Conservation (phyloP, 2,888 invertebrate genomes). For the Ennomos quercinarius region DNA sequence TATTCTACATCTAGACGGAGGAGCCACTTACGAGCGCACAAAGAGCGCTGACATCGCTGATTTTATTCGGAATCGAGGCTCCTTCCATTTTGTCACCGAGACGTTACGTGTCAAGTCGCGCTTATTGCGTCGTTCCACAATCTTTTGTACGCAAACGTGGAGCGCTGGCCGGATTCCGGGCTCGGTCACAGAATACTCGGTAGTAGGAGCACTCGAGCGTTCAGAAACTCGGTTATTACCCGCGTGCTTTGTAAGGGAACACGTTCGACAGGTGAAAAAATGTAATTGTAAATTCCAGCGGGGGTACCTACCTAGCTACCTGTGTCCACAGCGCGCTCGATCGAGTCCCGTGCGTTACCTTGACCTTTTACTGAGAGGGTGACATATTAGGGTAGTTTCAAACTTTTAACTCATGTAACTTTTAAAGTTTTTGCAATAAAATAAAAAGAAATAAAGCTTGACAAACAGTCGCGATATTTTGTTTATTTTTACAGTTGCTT, state of each 20-base stretch:
- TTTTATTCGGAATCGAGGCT: conserved; percentile 6
- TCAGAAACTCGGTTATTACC: conserved; percentile 4
- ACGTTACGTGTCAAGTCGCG: conserved; percentile 8
- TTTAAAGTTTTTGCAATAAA: too few species aligned
- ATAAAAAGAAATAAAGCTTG: too few species aligned
- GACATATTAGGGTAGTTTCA: too few species aligned
- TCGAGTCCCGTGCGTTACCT: too few species aligned
- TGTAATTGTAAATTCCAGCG: conserved; percentile 38
- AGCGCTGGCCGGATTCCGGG: neutral
- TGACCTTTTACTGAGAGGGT: too few species aligned
- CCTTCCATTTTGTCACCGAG: conserved; percentile 6
- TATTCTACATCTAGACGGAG: neutral
- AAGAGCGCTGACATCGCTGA: conserved; percentile 4
- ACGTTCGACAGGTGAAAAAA: conserved; percentile 22
- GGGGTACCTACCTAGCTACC: neutral
- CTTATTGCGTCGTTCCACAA: conserved; percentile 8
- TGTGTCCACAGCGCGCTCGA: neutral
- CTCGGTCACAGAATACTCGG: neutral
- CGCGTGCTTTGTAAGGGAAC: neutral
- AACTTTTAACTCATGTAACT: too few species aligned
- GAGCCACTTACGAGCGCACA: neutral
- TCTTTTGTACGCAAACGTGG: conserved; percentile 5
- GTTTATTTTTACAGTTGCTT: too few species aligned
- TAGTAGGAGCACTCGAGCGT: neutral
- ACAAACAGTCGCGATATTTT: too few species aligned